phyloP scores from a whole-genome alignment of 2,113 vertebrate genomes.

The Empidonax traillii region DNA sequence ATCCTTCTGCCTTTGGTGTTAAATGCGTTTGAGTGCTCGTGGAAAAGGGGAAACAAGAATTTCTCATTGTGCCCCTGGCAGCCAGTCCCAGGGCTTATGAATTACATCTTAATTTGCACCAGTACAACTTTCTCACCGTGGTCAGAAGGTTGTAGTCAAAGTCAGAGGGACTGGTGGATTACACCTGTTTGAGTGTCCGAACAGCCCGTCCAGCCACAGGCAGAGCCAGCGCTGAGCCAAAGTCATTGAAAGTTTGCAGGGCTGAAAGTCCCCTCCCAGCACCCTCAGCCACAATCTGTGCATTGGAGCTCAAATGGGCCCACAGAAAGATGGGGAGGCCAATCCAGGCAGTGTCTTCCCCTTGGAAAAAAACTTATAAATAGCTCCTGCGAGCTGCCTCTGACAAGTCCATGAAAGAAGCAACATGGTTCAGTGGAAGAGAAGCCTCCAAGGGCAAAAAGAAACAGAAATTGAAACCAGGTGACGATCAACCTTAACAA shows the following conservation, averaged over 20 bases:
- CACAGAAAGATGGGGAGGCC: background rate
- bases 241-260: background rate
- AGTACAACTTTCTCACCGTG: fast-evolving
- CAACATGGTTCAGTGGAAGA: conserved; percentile 17
- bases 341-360: background rate
- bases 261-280: background rate
- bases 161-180: background rate
- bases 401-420: conserved; percentile 49
- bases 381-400: background rate
- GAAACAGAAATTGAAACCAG: conserved; percentile 61
- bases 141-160: fast-evolving
- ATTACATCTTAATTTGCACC: background rate
- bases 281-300: background rate
- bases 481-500: conserved; percentile 56
- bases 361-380: background rate
- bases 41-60: background rate
- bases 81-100: background rate
- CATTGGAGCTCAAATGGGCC: background rate
- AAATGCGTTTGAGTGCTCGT: background rate
- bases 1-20: background rate
- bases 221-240: background rate
- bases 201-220: fast-evolving
- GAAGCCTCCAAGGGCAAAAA: conserved; percentile 54
- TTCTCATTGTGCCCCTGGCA: background rate
- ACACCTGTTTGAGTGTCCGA: background rate